A percentile compares a stretch with the other conserved stretches of the same genome.
Conservation (phyloP, 1,140 invertebrate genomes). For the Drosophila obscura region DNA sequence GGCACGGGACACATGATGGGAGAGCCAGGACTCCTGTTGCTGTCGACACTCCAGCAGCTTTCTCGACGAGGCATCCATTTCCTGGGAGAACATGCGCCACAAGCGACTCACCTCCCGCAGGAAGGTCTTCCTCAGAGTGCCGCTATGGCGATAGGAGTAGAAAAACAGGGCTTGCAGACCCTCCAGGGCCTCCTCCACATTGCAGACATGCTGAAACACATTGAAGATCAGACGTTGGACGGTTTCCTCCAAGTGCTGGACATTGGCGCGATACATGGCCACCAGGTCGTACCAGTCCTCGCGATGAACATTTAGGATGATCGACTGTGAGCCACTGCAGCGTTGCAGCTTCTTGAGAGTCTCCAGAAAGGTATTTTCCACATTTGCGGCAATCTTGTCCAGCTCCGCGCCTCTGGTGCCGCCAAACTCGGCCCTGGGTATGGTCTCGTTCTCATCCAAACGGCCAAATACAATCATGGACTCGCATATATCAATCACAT, state of each 20-base stretch:
- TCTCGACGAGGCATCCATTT: constrained; percentile 89
- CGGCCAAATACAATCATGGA: constrained; percentile 85
- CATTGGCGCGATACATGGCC: constrained; percentile 76
- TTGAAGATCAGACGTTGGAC: constrained; percentile 89
- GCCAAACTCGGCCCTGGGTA: constrained; percentile 86
- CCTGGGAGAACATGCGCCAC: constrained; percentile 90
- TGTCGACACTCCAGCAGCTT: constrained; percentile 87
- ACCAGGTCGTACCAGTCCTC: constrained; percentile 84
- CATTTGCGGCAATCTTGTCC: constrained; percentile 88
- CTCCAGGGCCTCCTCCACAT: constrained; percentile 89
- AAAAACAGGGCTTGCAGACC: constrained; percentile 88
- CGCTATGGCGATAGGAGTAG: constrained; percentile 86
- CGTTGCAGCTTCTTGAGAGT: constrained; percentile 86
- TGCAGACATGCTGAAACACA: constrained; percentile 88
- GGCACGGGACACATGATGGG: constrained; percentile 87
- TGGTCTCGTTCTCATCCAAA: constrained; percentile 87
- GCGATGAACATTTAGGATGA: constrained; percentile 89
- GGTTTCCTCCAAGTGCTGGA: constrained; percentile 88
- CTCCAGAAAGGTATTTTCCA: constrained; percentile 90
- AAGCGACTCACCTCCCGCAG: constrained; percentile 87
- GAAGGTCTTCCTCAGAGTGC: constrained; percentile 87
- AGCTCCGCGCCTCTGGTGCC: constrained; percentile 89
- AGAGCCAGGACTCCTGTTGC: constrained; percentile 87
- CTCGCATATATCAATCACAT: constrained; percentile 92
- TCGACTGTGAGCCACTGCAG: constrained; percentile 85